Evolutionary conservation across 2,797 vertebrate genomes (phyloP), one percentile per base, ranked within the genome.

Genomic region (Picus viridis): DNA sequence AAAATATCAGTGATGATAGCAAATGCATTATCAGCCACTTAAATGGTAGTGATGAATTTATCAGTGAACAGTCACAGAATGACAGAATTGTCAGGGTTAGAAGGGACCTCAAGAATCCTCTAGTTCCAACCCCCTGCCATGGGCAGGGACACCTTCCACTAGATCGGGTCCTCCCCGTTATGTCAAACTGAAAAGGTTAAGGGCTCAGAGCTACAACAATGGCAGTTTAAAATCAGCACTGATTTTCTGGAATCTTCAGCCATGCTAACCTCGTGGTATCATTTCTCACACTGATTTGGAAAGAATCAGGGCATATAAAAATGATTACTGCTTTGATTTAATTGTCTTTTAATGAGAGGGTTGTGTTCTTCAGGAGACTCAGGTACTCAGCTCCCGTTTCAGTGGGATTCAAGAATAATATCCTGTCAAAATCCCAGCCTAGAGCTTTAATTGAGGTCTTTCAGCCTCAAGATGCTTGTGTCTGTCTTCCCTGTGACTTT

Each of bases 1-100:
- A 86, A 75, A 87, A 43, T 43, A 29, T 83, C 63, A 92, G 30
- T 91, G 69, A 36, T 90, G 77, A 83, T 15, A 93, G 9, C 36
- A 82, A 93, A 91, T 69, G 32, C 78, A 76, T 87, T 88, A 77
- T 89, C 9, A 6, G 19, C 65, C 86, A 36, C 76, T 88, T 80
- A 88, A 92, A 94, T 88, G 53, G 76, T 53, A 94, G 53, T 10
- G 5, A 43, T 56, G 53, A 41, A 17, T 69, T 86, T 8, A 3
- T 65, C 63, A 56, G 51, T 53, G 59, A 90, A 61, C 36, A 58
- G 7, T 43, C 41, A 43, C 41, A 43, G 41, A 43, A 43, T 43
- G 41, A 43, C 41, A 43, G 41, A 43, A 43, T 43, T 43, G 41
- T 43, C 41, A 43, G 41, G 41, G 41, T 43, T 43, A 16, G 41